These are phyloP conservation scores for Sarcophaga subvicina DNA, from an alignment of 2,888 invertebrate species.

Conservation along the genomic window DNA sequence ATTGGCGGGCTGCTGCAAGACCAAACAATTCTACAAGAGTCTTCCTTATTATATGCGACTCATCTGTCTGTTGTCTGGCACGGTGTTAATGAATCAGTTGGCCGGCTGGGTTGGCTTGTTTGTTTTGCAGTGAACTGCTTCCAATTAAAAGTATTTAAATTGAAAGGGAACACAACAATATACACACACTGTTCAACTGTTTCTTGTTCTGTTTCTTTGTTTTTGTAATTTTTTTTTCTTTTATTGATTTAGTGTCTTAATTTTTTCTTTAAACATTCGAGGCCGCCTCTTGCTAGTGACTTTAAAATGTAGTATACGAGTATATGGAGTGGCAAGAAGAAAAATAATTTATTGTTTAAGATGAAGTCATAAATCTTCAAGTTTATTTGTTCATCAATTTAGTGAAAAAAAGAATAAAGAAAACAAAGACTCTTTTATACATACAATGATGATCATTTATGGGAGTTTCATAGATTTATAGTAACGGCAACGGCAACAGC, in stretches of 20 bases:
- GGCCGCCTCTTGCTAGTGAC: background rate
- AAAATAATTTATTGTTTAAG: conserved; percentile 63
- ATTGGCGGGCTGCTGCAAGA: too few relatives aligned
- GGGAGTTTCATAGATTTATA: conserved; percentile 42
- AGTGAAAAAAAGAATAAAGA: background rate
- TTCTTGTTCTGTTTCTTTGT: background rate
- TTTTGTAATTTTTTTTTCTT: conserved; percentile 6
- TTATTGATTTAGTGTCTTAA: conserved; percentile 43
- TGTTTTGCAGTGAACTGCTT: conserved; percentile 22
- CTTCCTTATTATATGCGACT: too few relatives aligned
- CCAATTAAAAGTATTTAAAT: conserved; percentile 57
- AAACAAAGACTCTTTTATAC: conserved; percentile 16
- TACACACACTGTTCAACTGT: too few relatives aligned
- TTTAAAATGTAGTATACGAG: background rate
- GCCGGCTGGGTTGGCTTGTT: conserved; percentile 7
- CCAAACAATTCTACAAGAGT: too few relatives aligned
- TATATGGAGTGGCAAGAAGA: conserved; percentile 11
- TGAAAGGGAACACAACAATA: background rate
- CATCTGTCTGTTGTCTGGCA: too few relatives aligned
- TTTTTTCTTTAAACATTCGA: background rate
- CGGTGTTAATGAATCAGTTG: conserved; percentile 21
- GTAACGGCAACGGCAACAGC: background rate
- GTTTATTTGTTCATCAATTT: conserved; percentile 66
- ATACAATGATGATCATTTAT: conserved; percentile 56
- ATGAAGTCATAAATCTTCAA: conserved; percentile 68